Evolutionary conservation across 2,113 vertebrate species (phyloP).

Genomic region (Protobothrops mucrosquamatus): DNA sequence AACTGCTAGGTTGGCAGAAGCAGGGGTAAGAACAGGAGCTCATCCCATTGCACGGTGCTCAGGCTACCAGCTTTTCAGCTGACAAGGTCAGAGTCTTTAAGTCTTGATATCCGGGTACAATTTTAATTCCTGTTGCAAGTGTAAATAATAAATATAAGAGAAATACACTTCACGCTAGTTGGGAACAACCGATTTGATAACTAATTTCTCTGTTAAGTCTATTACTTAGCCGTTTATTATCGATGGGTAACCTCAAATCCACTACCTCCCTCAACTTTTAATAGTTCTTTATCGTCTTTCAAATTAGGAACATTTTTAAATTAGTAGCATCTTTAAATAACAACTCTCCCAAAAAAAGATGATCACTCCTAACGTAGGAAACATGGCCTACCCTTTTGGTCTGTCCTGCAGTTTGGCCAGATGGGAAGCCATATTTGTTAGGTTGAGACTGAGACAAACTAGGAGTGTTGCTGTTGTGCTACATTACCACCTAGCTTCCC

Average conservation of each 20-base stretch:
- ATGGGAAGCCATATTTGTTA: neutral
- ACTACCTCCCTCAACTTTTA: neutral
- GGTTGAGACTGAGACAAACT: neutral
- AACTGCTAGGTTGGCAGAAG: neutral
- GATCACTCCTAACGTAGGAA: neutral
- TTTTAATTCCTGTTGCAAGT: neutral
- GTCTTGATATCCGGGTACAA: neutral
- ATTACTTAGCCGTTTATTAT: neutral
- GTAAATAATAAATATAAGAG: neutral
- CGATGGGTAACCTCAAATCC: neutral
- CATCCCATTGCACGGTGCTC: neutral
- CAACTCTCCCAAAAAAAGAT: neutral
- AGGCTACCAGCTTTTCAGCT: neutral
- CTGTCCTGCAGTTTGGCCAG: neutral
- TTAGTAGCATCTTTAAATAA: neutral
- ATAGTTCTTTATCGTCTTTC: neutral
- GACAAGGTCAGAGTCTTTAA: neutral
- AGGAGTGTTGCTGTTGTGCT: neutral
- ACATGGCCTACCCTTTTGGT: neutral
- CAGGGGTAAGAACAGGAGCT: neutral
- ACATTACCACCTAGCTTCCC: neutral
- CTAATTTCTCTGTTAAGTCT: neutral
- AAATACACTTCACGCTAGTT: neutral
- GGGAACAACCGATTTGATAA: neutral
- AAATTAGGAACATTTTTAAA: neutral